These are phyloP conservation scores for Helarctos malayanus DNA, from an alignment of 2,797 vertebrate genomes.

Conservation along the genomic window DNA sequence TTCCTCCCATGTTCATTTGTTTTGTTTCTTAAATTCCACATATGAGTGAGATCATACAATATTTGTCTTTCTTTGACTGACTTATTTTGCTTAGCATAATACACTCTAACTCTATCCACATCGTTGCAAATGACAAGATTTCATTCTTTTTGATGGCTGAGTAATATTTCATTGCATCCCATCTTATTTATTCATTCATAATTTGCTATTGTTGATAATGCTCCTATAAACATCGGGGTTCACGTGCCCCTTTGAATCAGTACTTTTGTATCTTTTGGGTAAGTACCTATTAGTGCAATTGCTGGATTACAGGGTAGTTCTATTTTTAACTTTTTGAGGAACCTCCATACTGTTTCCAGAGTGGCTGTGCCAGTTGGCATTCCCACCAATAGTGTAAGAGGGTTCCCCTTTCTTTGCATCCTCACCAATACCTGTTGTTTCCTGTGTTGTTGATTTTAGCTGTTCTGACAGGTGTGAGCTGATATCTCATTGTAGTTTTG, in stretches of 20 bases:
- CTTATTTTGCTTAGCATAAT: neutral
- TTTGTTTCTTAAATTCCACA: neutral
- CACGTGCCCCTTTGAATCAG: neutral
- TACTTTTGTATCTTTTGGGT: neutral
- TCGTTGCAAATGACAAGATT: neutral
- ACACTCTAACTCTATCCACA: neutral
- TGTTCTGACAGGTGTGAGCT: neutral
- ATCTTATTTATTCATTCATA: neutral
- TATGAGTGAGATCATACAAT: neutral
- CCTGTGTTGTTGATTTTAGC: neutral
- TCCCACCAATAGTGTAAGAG: neutral
- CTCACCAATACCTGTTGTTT: neutral
- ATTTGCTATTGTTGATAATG: neutral
- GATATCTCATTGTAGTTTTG: neutral
- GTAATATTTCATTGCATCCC: neutral
- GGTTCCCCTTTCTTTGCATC: neutral
- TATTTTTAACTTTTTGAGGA: neutral
- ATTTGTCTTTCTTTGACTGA: neutral
- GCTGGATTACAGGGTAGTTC: neutral
- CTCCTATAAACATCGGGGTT: neutral
- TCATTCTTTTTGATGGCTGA: neutral
- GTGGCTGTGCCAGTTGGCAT: no score
- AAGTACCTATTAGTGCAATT: neutral
- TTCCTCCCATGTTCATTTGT: neutral
- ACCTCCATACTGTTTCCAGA: neutral